Percentiles rank a stretch among this genome's conserved stretches.
phyloP scores from a whole-genome alignment of 2,113 vertebrate species.

The Gymnarchus niloticus region DNA sequence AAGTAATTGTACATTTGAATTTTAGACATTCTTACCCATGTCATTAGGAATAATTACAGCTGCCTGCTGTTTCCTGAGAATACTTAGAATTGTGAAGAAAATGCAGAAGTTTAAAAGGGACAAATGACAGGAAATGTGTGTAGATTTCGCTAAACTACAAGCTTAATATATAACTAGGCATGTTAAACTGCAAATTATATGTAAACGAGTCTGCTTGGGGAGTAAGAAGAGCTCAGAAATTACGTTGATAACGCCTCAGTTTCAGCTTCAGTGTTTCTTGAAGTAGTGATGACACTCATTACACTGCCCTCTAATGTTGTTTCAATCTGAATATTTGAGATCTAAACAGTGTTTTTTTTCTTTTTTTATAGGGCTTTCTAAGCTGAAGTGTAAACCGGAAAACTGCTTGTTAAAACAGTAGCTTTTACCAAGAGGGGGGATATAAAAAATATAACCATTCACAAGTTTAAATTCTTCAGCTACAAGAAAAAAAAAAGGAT shows the following conservation, averaged over 20 bases:
- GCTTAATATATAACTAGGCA: not conserved
- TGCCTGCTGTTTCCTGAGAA: not conserved
- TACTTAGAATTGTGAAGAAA: too few relatives aligned
- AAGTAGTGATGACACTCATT: not conserved
- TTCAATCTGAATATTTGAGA: not conserved
- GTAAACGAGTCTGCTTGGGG: not conserved
- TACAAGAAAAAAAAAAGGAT: constrained; percentile 2
- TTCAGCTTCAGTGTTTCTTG: not conserved
- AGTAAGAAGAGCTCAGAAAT: constrained; percentile 3
- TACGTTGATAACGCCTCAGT: not conserved
- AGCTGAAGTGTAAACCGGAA: not conserved
- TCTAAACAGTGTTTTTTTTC: constrained; percentile 6
- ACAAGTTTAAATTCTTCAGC: not conserved
- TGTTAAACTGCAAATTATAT: constrained; percentile 8
- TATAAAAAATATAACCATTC: not conserved
- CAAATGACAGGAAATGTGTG: not conserved
- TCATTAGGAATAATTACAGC: not conserved
- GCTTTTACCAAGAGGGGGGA: not conserved
- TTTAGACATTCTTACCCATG: not conserved
- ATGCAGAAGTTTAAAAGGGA: not conserved
- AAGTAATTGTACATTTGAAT: not conserved
- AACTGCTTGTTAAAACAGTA: not conserved
- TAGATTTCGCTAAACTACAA: not conserved
- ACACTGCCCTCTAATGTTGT: not conserved
- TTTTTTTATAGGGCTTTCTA: not conserved